Evolutionary conservation across 1,140 invertebrate genomes (phyloP), one percentile per base, ranked within the genome.

Genomic region (Zaprionus kolodkinae): DNA sequence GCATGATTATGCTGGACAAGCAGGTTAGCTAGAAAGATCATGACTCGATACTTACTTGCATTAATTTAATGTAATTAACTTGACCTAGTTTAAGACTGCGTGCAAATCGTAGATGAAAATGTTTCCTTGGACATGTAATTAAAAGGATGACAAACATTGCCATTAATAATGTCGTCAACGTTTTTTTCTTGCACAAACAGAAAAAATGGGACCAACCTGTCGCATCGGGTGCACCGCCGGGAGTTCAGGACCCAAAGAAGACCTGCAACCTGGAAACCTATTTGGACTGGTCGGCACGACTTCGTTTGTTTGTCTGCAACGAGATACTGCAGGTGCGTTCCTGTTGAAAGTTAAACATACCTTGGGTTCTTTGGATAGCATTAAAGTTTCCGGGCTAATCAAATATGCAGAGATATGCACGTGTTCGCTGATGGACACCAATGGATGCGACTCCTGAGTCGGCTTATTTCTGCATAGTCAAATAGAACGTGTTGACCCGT

Each of bases 261-360:
- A 92, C 92, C 43, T 92, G 92, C 71, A 92, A 92, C 77, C 81
- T 92, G 84, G 92, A 92, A 85, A 92, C 91, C 52, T 92, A 92
- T 75, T 79, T 92, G 63, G 92, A 92, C 69, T 92, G 92, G 92
- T 92, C 92, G 77, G 79, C 91, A 89, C 91, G 91, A 91, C 74
- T 92, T 48, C 89, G 92, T 50, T 73, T 92, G 68, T 91, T 92
- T 79, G 92, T 92, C 64, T 91, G 91, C 82, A 92, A 92, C 67
- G 91, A 92, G 77, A 92, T 92, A 81, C 79, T 92, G 67, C 89
- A 91, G 91, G 92, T 92, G 63, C 90, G 77, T 25, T 5, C 4
- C 3, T 15, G 25, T n/a, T 40, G 10, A 52, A 63, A 63, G 30
- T 25, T 50, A 50, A 50, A 50, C 17, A 50, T 50, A 5, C 17